Evolutionary conservation across 2,888 invertebrate genomes (phyloP).

Genomic region (Eucriotettix oculatus): DNA sequence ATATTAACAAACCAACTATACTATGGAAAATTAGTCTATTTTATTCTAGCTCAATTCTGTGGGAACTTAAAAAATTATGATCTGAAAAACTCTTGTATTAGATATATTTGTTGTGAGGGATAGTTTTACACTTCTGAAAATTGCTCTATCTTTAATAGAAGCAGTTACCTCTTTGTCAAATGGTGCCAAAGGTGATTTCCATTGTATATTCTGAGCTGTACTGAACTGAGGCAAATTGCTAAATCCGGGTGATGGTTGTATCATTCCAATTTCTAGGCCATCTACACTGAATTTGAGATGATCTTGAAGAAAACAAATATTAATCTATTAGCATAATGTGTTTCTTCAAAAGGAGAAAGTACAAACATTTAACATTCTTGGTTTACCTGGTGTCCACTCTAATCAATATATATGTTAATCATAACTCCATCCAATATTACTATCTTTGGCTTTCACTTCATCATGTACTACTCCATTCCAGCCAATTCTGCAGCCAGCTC

Average conservation of each 20-base stretch:
- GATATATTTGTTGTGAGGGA: too few relatives aligned
- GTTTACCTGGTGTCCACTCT: constrained; percentile 45
- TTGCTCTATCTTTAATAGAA: neutral
- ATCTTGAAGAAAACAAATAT: constrained; percentile 21
- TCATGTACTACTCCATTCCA: neutral
- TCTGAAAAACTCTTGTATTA: too few relatives aligned
- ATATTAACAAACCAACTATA: too few relatives aligned
- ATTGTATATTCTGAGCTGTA: constrained; percentile 21
- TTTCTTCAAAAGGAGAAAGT: neutral
- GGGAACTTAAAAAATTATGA: too few relatives aligned
- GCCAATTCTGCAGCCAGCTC: constrained; percentile 7
- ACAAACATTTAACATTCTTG: neutral
- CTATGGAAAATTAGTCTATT: neutral
- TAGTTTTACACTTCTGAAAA: neutral
- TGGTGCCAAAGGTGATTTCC: constrained; percentile 47
- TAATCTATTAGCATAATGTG: neutral
- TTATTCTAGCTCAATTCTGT: too few relatives aligned
- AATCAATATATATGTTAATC: constrained; percentile 51
- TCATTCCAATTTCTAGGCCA: constrained; percentile 34
- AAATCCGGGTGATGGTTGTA: constrained; percentile 30
- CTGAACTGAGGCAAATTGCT: constrained; percentile 15
- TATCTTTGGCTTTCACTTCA: neutral
- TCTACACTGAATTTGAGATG: constrained; percentile 34
- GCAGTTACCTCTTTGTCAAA: constrained; percentile 44
- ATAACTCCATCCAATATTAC: constrained; percentile 24